Evolutionary conservation across 2,888 invertebrate genomes (phyloP), one percentile per base, ranked within the genome.

Genomic region (Xiphydria camelus): DNA sequence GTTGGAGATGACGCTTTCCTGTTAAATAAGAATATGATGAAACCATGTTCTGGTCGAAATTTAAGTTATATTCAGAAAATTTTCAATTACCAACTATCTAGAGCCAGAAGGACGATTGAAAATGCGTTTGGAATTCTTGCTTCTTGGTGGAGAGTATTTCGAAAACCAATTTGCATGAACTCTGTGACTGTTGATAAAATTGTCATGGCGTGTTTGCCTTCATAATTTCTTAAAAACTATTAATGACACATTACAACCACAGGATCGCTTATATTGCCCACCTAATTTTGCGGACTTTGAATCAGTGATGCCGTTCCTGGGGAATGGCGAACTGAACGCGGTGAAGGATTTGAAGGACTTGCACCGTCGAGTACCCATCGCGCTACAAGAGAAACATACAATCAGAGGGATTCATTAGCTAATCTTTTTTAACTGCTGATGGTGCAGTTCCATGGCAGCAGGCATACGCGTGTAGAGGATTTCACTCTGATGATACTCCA

Each of bases 81-180:
- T 14, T 50, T 47, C 26, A 52, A 52, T 20, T 50, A 50, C 26
- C n/a, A n/a, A n/a, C n/a, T n/a, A n/a, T n/a, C n/a, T n/a, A n/a
- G n/a, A n/a, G n/a, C n/a, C n/a, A n/a, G n/a, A n/a, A n/a, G n/a
- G n/a, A n/a, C n/a, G n/a, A n/a, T n/a, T n/a, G n/a, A n/a, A n/a
- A n/a, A n/a, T n/a, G n/a, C n/a, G n/a, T n/a, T n/a, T n/a, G n/a
- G n/a, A n/a, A n/a, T n/a, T n/a, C n/a, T n/a, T n/a, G 52, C 1
- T 36, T 51, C 14, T 46, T 42, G 20, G 9, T 49, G 41, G 45
- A 45, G 45, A 21, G 20, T 45, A 23, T 41, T 40, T 45, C 19
- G 17, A 26, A 4, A 26, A 6, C 3, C 18, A n/a, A 45, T 45
- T 39, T 39, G 12, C 33, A 17, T 21, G 7, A 10, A 14, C 1